Conservation (phyloP, 2,888 invertebrate genomes). For the Dione vanillae region DNA sequence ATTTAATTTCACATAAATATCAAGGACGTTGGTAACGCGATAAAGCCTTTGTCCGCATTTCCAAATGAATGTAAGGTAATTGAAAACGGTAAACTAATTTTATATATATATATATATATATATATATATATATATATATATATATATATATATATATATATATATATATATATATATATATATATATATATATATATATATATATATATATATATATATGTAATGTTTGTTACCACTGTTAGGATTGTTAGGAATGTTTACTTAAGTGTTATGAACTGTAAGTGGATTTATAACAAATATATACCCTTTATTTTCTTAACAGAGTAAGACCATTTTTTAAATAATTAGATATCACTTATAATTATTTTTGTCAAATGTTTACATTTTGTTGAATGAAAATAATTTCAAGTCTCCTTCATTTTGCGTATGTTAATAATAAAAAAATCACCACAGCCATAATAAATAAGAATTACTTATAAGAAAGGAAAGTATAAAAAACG, state of each 20-base stretch:
- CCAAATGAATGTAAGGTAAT: slow-evolving; percentile 1
- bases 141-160: too few relatives aligned
- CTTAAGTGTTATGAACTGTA: slow-evolving; percentile 2
- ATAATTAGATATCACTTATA: background rate
- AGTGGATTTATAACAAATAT: background rate
- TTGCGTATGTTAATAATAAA: too few relatives aligned
- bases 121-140: too few relatives aligned
- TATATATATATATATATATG: too few relatives aligned
- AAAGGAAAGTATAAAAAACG: background rate
- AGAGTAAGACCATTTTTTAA: background rate
- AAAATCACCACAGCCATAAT: too few relatives aligned
- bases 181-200: too few relatives aligned
- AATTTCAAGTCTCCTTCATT: too few relatives aligned
- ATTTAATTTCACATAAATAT: slow-evolving; percentile 1
- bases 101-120: too few relatives aligned
- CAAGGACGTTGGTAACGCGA: background rate
- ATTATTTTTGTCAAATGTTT: too few relatives aligned
- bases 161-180: too few relatives aligned
- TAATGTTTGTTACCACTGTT: background rate
- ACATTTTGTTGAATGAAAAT: too few relatives aligned
- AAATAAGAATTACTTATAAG: background rate
- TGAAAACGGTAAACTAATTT: background rate
- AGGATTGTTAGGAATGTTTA: slow-evolving; percentile 12
- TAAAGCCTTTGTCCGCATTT: background rate
- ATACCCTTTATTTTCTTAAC: background rate